phyloP scores from a whole-genome alignment of 2,888 invertebrate species.

The Fragum sueziense region DNA sequence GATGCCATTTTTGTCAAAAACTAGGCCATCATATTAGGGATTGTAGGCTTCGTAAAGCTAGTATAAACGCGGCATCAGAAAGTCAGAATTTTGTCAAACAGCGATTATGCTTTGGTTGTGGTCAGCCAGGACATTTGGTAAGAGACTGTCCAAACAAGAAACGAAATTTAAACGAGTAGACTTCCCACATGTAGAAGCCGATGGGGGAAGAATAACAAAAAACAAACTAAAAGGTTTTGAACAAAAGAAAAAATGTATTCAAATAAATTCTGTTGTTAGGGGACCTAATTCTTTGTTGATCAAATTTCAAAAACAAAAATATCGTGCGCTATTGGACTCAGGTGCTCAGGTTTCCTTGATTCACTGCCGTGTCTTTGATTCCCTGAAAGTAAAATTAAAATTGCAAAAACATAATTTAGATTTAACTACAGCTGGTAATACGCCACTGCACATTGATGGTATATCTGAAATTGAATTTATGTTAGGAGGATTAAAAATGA shows the following conservation, averaged over 20 bases:
- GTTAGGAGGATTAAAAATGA: not conserved
- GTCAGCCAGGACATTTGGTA: constrained; percentile 2
- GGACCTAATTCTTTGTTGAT: not conserved
- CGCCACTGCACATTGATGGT: no score
- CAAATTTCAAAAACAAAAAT: no score
- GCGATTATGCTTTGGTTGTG: constrained; percentile 13
- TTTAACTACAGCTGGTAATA: no score
- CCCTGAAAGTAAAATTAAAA: no score
- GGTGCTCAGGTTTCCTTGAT: constrained; percentile 42
- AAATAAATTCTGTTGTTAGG: no score
- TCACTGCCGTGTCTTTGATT: constrained; percentile 1
- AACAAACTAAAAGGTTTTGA: no score
- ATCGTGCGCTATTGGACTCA: not conserved
- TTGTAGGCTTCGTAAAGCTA: not conserved
- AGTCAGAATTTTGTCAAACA: not conserved
- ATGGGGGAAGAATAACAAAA: constrained; percentile 18
- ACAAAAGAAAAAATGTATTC: no score
- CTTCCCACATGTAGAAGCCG: constrained; percentile 18
- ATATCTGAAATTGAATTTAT: not conserved
- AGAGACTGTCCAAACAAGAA: constrained; percentile 8
- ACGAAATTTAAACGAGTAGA: not conserved
- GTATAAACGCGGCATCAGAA: not conserved
- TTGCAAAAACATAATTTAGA: no score
- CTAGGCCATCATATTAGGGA: not conserved
- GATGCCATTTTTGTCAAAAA: constrained; percentile 8